These are phyloP conservation scores for Hydrotaea diabolus DNA, from an alignment of 2,888 invertebrate species.

Conservation along the genomic window DNA sequence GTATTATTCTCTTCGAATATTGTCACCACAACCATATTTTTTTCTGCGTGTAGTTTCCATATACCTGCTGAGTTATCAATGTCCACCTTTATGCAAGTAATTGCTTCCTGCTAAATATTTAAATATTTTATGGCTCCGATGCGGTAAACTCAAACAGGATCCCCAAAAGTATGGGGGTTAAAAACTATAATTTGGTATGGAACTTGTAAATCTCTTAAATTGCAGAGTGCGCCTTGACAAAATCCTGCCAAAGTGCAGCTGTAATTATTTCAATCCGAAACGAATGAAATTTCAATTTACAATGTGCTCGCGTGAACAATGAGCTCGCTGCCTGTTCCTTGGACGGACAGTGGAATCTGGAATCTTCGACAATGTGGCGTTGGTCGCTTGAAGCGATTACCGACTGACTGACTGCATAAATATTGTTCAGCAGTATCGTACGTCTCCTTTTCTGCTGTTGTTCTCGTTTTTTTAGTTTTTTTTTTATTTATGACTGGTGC, in stretches of 20 bases:
- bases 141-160: no score
- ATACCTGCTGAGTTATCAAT: no score
- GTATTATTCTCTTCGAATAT: no score
- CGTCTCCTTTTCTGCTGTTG: background rate
- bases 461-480: background rate
- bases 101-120: no score
- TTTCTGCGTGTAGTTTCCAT: no score
- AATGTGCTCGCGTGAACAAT: background rate
- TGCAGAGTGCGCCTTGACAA: no score
- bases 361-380: background rate
- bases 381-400: constrained; percentile 7
- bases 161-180: no score
- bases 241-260: constrained; percentile 6
- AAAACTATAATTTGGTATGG: no score
- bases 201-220: no score
- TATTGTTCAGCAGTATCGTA: background rate
- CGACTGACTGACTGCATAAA: constrained; percentile 14
- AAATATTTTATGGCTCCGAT: no score
- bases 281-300: constrained; percentile 18
- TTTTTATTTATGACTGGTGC: background rate
- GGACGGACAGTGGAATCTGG: background rate
- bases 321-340: background rate
- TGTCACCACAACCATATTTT: no score
- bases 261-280: constrained; percentile 23
- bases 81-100: no score